Evolutionary conservation across 2,888 invertebrate species (phyloP).

Genomic region (Drosophila robusta): DNA sequence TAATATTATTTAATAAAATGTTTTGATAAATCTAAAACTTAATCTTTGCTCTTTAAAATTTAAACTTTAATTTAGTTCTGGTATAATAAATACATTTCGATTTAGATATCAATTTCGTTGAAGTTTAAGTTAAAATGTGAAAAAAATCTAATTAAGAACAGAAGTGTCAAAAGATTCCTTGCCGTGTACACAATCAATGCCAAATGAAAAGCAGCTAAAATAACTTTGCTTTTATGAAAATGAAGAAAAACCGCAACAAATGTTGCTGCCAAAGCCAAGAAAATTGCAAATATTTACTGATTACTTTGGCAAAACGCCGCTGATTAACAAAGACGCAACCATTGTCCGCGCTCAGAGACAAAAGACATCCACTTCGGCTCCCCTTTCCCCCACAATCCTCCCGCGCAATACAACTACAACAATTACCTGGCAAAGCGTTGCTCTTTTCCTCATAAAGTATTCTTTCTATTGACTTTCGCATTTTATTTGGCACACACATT

Average conservation of each 20-base stretch:
- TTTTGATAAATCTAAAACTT: too few species aligned
- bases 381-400: neutral
- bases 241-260: slow-evolving; percentile 61
- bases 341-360: slow-evolving; percentile 48
- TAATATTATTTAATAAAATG: too few species aligned
- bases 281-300: slow-evolving; percentile 77
- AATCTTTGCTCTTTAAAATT: too few species aligned
- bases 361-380: slow-evolving; percentile 17
- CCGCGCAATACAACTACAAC: neutral
- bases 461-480: slow-evolving; percentile 43
- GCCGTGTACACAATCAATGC: slow-evolving; percentile 33
- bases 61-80: too few species aligned
- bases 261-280: slow-evolving; percentile 20
- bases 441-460: slow-evolving; percentile 42
- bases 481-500: slow-evolving; percentile 38
- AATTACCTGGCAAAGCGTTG: slow-evolving; percentile 16
- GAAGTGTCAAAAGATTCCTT: neutral
- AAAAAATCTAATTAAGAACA: neutral
- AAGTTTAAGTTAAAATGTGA: too few species aligned
- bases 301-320: slow-evolving; percentile 65
- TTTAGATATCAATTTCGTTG: too few species aligned
- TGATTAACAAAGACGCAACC: slow-evolving; percentile 67
- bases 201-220: slow-evolving; percentile 29
- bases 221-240: slow-evolving; percentile 79
- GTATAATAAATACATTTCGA: too few species aligned